Conservation (phyloP, 2,888 invertebrate species). For the Acanthoscelides obtectus region DNA sequence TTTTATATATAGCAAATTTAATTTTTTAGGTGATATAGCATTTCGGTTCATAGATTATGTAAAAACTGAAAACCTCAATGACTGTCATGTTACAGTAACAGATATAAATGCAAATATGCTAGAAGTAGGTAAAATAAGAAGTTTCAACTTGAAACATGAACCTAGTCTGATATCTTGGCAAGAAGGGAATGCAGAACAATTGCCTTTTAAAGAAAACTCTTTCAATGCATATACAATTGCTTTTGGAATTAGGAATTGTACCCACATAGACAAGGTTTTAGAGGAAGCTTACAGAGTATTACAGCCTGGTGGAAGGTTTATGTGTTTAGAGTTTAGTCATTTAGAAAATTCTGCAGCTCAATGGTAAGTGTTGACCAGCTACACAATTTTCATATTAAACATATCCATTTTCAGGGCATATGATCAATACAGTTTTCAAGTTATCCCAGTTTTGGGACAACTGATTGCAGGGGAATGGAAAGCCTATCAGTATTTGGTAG, state of each 20-base stretch:
- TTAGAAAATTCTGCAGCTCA: slow-evolving; percentile 71
- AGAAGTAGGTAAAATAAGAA: slow-evolving; percentile 78
- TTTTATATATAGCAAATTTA: no score
- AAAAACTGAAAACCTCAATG: slow-evolving; percentile 31
- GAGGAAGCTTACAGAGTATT: slow-evolving; percentile 91
- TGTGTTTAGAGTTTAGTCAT: slow-evolving; percentile 95
- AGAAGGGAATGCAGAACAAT: slow-evolving; percentile 81
- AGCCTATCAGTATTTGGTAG: slow-evolving; percentile 96
- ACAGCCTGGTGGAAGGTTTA: slow-evolving; percentile 88
- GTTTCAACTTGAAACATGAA: slow-evolving; percentile 58
- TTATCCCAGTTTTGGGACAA: slow-evolving; percentile 95
- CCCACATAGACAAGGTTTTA: slow-evolving; percentile 83
- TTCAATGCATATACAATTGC: slow-evolving; percentile 95
- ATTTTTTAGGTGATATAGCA: slow-evolving; percentile 77
- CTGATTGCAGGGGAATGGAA: slow-evolving; percentile 91
- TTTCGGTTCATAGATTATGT: slow-evolving; percentile 76
- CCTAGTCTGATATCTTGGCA: slow-evolving; percentile 59
- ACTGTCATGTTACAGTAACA: slow-evolving; percentile 70
- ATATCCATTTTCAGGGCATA: slow-evolving; percentile 63
- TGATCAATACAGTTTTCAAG: slow-evolving; percentile 95
- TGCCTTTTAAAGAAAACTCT: slow-evolving; percentile 69
- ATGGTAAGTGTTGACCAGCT: slow-evolving; percentile 59
- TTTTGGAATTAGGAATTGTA: slow-evolving; percentile 95
- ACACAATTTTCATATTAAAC: no score
- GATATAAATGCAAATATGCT: slow-evolving; percentile 96